Evolutionary conservation across 2,888 invertebrate genomes (phyloP), one percentile per base, ranked within the genome.

Genomic region (Entomobrya multifasciata): DNA sequence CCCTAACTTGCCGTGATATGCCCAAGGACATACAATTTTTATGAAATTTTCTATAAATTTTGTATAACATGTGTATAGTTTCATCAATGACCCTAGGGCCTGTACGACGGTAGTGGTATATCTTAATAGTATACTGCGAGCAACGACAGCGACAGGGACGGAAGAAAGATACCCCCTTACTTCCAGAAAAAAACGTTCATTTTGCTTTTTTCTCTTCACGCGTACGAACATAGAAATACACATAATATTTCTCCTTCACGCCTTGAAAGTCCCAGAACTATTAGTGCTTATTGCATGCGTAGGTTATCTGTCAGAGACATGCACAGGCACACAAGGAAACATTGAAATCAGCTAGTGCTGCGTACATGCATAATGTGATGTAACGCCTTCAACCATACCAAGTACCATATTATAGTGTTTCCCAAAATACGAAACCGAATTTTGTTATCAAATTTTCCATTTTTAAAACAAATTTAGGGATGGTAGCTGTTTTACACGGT

Each of bases 201-300:
- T n/a, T n/a, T n/a, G n/a, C n/a, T n/a, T n/a, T n/a, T n/a, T n/a
- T n/a, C n/a, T n/a, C n/a, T n/a, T n/a, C n/a, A n/a, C 17, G 15
- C 22, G 13, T 13, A 13, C 13, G 55, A 20, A 6, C 17, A 13
- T 60, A 60, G 15, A 13, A 17, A 15, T 60, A 25, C 27, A 60
- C 27, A 2, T 25, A 22, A 60, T 60, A 60, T 60, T 25, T 60
- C 10, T 25, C 11, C 27, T 60, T 60, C 60, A 60, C 55, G 20
- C 55, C 20, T 55, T 49, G 10, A 15, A 60, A 60, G 25, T 60
- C 60, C 60, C 60, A 25, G 27, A 25, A 60, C 60, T 11, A 60
- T 60, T 60, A 60, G 15, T 60, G 55, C 60, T 60, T 60, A 25
- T 60, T 60, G 60, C 27, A 15, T 60, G 60, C 60, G 25, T 60